phyloP scores from a whole-genome alignment of 1,140 invertebrate species.

The Oncopeltus fasciatus region DNA sequence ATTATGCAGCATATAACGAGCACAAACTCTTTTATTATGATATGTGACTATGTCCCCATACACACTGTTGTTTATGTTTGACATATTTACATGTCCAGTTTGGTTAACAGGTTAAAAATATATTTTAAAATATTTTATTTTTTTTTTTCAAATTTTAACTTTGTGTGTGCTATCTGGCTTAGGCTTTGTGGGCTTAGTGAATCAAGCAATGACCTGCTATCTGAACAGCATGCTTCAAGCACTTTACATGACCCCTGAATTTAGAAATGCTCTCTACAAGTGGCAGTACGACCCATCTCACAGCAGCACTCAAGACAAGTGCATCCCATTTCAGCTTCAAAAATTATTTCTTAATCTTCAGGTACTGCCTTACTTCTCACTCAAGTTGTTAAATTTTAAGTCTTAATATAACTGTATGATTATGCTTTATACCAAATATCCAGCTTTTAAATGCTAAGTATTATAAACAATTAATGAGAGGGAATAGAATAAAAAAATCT shows the following conservation, averaged over 20 bases:
- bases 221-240: conserved; percentile 81
- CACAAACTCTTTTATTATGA: too few relatives aligned
- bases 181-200: conserved; percentile 75
- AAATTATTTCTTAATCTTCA: conserved; percentile 77
- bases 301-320: conserved; percentile 44
- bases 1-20: too few relatives aligned
- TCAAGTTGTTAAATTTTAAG: too few relatives aligned
- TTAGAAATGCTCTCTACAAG: conserved; percentile 76
- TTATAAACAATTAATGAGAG: too few relatives aligned
- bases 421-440: too few relatives aligned
- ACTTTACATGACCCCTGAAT: conserved; percentile 89
- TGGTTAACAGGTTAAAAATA: neutral
- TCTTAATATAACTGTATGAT: too few relatives aligned
- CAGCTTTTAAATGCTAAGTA: too few relatives aligned
- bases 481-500: too few relatives aligned
- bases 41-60: neutral
- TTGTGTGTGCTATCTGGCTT: too few relatives aligned
- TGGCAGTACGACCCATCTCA: conserved; percentile 60
- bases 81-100: neutral
- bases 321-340: conserved; percentile 77
- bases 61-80: neutral
- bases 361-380: conserved; percentile 34
- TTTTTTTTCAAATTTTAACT: too few relatives aligned
- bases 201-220: conserved; percentile 91
- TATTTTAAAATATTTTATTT: too few relatives aligned